These are phyloP conservation scores for Malurus leucopterus DNA, from an alignment of 2,797 vertebrate species.

Conservation along the genomic window DNA sequence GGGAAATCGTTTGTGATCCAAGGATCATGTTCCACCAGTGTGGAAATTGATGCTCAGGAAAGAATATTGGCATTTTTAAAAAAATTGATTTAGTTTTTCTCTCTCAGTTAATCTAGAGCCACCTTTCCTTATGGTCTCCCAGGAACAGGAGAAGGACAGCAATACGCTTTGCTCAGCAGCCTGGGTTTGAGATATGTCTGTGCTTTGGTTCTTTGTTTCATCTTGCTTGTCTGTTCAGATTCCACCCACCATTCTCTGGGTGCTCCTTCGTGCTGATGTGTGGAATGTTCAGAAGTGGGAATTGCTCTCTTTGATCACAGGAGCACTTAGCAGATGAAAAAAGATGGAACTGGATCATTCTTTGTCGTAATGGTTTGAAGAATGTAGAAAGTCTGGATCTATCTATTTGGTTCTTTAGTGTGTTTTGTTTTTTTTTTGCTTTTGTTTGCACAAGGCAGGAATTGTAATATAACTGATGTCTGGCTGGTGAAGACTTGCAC, in stretches of 20 bases:
- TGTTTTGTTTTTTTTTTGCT: neutral
- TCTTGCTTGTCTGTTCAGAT: neutral
- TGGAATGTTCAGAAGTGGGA: neutral
- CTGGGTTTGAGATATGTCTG: neutral
- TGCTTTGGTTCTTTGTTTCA: neutral
- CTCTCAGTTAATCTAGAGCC: neutral
- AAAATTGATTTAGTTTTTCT: neutral
- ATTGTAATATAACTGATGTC: neutral
- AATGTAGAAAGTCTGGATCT: neutral
- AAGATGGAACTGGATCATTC: neutral
- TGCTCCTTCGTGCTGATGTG: neutral
- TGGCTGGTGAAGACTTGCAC: neutral
- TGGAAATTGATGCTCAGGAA: neutral
- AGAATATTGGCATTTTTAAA: fast-evolving
- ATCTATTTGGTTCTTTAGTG: neutral
- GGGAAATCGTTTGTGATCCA: neutral
- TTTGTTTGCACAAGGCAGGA: neutral
- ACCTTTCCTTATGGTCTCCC: neutral
- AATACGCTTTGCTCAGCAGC: neutral
- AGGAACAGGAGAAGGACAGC: neutral
- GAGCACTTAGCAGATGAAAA: neutral
- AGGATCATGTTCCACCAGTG: neutral
- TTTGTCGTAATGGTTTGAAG: neutral
- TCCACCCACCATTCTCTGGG: neutral
- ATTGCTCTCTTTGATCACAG: neutral